Conservation (phyloP, 1,140 invertebrate species). For the Anastrepha ludens region DNA sequence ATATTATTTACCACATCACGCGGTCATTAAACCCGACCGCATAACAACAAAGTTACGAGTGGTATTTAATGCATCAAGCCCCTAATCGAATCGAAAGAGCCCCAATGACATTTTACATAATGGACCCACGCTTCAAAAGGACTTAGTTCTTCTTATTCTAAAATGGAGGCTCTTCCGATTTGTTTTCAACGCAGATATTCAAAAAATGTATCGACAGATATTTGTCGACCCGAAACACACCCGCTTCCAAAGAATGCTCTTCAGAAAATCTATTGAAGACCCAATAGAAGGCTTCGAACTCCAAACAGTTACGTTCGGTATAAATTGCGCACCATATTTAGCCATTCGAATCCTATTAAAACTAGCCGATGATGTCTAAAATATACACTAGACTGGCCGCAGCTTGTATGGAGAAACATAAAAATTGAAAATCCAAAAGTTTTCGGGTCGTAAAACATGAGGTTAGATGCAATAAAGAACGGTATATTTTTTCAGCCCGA, state of each 20-base stretch:
- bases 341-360: not conserved
- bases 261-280: constrained; percentile 56
- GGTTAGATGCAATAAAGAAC: too few relatives aligned
- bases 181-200: constrained; percentile 62
- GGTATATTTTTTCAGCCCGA: too few relatives aligned
- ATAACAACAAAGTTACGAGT: constrained; percentile 60
- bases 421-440: too few relatives aligned
- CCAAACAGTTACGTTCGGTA: not conserved
- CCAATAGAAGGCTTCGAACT: constrained; percentile 19
- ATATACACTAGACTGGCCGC: too few relatives aligned
- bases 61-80: constrained; percentile 60
- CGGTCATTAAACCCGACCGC: constrained; percentile 59
- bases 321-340: constrained; percentile 17
- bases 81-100: constrained; percentile 57
- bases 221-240: constrained; percentile 60
- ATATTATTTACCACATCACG: constrained; percentile 65
- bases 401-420: too few relatives aligned
- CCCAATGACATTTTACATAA: constrained; percentile 58
- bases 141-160: constrained; percentile 30
- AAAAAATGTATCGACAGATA: constrained; percentile 68
- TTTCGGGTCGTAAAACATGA: too few relatives aligned
- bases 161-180: constrained; percentile 48
- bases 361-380: not conserved
- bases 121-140: constrained; percentile 56
- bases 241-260: constrained; percentile 62